Conservation (phyloP, 2,113 vertebrate genomes). For the Urocynchramus pylzowi region DNA sequence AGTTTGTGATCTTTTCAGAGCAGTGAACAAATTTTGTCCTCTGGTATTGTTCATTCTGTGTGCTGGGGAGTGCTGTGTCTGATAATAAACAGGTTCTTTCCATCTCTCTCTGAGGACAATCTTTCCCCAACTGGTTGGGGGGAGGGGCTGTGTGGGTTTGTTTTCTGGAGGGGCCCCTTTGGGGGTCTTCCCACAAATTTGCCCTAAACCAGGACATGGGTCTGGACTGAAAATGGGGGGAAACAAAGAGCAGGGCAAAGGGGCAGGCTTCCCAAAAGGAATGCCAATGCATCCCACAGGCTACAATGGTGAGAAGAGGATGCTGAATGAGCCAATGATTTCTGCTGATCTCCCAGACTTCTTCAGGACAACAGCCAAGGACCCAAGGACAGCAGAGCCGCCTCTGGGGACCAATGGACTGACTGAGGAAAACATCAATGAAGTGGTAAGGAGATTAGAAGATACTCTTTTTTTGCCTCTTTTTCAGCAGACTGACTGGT, state of each 20-base stretch:
- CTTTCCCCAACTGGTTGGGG: no score
- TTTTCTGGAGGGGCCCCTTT: no score
- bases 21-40: no score
- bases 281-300: background rate
- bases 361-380: background rate
- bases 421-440: background rate
- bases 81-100: no score
- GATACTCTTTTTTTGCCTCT: background rate
- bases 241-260: background rate
- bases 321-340: background rate
- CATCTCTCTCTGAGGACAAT: no score
- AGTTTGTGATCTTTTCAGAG: no score
- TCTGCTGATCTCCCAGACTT: background rate
- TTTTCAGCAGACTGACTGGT: background rate
- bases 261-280: background rate
- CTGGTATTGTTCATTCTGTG: no score
- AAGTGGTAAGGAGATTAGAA: background rate
- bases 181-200: no score
- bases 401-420: background rate
- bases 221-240: background rate
- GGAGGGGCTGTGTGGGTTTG: no score
- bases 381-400: accelerated
- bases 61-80: no score
- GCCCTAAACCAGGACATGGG: no score
- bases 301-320: background rate